Evolutionary conservation across 2,797 vertebrate genomes (phyloP).

Genomic region (Bovichtus diacanthus): DNA sequence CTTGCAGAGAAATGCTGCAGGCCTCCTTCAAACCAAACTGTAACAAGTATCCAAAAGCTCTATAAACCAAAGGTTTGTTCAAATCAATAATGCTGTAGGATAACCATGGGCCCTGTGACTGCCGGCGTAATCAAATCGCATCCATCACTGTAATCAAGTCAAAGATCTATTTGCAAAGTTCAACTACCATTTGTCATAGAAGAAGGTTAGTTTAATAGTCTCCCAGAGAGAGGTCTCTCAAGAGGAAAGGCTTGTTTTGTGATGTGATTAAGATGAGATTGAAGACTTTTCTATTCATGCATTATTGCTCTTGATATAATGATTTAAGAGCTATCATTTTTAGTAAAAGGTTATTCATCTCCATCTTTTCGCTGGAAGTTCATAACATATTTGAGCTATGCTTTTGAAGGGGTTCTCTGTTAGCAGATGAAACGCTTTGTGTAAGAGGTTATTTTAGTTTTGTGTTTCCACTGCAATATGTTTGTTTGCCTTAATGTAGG

Average conservation of each 20-base stretch:
- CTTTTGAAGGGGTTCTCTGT: not conserved
- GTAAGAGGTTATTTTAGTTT: not conserved
- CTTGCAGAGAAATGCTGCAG: not conserved
- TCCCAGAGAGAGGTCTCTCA: not conserved
- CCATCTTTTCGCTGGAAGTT: not conserved
- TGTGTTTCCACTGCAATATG: not conserved
- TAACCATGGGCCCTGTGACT: too few relatives aligned
- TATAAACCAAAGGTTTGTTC: not conserved
- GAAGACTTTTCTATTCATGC: too few relatives aligned
- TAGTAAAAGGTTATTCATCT: too few relatives aligned
- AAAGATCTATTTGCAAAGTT: not conserved
- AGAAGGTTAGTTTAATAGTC: not conserved
- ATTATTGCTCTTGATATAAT: too few relatives aligned
- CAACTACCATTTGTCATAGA: not conserved
- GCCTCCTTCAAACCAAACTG: not conserved
- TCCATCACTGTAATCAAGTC: conserved; percentile 1
- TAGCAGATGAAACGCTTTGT: not conserved
- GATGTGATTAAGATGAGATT: too few relatives aligned
- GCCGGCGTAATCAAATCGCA: not conserved
- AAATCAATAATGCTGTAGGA: not conserved
- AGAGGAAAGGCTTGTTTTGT: not conserved
- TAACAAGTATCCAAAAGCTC: too few relatives aligned
- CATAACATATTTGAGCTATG: not conserved
- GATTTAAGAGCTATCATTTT: too few relatives aligned
- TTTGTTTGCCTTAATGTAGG: not conserved